A percentile compares a stretch with the other conserved stretches of the same genome.
phyloP scores from a whole-genome alignment of 1,140 invertebrate species.

The Daktulosphaira vitifoliae region DNA sequence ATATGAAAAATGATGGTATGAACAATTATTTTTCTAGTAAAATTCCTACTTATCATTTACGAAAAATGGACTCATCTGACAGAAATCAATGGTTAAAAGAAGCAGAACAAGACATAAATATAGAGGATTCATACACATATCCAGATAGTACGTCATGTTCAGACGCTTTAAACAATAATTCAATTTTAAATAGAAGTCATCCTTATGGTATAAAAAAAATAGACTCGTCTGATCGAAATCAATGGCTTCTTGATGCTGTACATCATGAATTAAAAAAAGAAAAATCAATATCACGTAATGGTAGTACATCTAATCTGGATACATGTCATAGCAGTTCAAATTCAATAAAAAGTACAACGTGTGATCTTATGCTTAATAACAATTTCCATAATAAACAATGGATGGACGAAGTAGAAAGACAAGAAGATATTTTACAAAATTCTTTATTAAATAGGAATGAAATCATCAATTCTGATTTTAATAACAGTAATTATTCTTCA shows the following conservation, averaged over 20 bases:
- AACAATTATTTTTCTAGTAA: slow-evolving; percentile 1
- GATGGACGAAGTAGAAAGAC: not conserved
- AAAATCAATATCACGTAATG: not conserved
- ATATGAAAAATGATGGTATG: not conserved
- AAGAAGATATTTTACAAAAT: not conserved
- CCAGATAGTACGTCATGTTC: slow-evolving; percentile 7
- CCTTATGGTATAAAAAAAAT: slow-evolving; percentile 25
- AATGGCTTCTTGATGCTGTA: slow-evolving; percentile 18
- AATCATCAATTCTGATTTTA: not conserved
- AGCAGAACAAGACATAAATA: not conserved
- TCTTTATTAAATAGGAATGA: not conserved
- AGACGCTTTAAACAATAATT: not conserved
- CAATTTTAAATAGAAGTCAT: not conserved
- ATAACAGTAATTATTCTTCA: not conserved
- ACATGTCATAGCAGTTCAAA: not conserved
- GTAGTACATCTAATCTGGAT: not conserved
- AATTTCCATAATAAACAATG: not conserved
- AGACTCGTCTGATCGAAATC: slow-evolving; percentile 25
- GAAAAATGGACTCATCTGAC: slow-evolving; percentile 34
- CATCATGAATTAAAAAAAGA: not conserved
- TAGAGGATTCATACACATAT: not conserved
- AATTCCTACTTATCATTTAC: slow-evolving; percentile 8
- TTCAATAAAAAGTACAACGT: not conserved
- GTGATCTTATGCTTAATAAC: not conserved
- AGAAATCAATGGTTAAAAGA: slow-evolving; percentile 29